Base-by-base conservation (phyloP, 2,888 invertebrate genomes). In the Cerastoderma edule region DNA sequence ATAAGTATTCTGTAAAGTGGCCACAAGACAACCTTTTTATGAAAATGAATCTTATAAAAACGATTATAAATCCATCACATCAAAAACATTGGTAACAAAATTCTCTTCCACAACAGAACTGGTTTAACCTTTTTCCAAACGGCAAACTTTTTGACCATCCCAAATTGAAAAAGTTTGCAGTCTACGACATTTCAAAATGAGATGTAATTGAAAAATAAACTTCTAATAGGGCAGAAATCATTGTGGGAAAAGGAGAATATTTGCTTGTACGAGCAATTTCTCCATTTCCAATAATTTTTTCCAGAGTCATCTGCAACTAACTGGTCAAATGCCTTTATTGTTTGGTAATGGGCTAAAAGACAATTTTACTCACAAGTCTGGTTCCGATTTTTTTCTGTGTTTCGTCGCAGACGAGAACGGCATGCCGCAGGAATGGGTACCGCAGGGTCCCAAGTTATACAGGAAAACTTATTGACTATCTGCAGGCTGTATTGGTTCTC, bases 291-390 rank as follows among this genome's bases (percentile, higher is more conserved):
- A 10, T 8, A 39, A 39, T 13, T 8, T 5, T 46, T 46, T 46
- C 46, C 5, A 2, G 5, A 46, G 2, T 46, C n/a, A 19, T 16
- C 46, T 19, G n/a, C 2, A 46, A 5, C 46, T 19, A 2, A 50
- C 10, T n/a, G n/a, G n/a, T n/a, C n/a, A n/a, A n/a, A n/a, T n/a
- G n/a, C n/a, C n/a, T n/a, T n/a, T 10, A 50, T 50, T 16, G 10
- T 50, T 6, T 50, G 22, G 22, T 13, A 50, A 50, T n/a, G 22
- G 22, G 22, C 10, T 16, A n/a, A 50, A 28, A 53, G 27, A 22
- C 4, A 53, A 22, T n/a, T n/a, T n/a, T n/a, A 60, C 60, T 60
- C 39, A 60, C 60, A 39, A 35, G 60, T 60, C 60, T 60, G 60
- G 39, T 60, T 60, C 60, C 39, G 8, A 10, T 19, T 60, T 60